These are phyloP conservation scores for Fratercula arctica DNA, from an alignment of 2,797 vertebrate species.

Conservation along the genomic window DNA sequence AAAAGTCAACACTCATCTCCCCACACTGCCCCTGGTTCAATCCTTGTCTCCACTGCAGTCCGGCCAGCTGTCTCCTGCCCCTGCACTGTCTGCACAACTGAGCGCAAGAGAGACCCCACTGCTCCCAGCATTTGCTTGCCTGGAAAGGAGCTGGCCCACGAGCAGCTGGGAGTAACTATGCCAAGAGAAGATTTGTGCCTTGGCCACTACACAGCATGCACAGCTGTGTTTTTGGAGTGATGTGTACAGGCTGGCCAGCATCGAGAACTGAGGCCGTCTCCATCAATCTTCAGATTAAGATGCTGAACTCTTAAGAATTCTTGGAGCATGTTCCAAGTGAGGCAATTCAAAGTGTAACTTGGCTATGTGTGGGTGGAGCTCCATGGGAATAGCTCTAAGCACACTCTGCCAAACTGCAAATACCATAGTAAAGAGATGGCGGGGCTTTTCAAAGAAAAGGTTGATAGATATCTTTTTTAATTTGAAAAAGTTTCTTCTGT, in stretches of 20 bases:
- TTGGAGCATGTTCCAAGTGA: background rate
- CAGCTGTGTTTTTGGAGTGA: background rate
- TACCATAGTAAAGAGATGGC: background rate
- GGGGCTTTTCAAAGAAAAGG: background rate
- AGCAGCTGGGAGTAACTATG: background rate
- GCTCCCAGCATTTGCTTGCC: background rate
- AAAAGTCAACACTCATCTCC: background rate
- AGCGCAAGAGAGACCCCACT: background rate
- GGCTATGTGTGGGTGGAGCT: background rate
- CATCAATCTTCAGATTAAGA: background rate
- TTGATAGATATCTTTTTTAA: background rate
- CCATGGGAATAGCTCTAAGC: background rate
- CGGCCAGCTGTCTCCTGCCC: background rate
- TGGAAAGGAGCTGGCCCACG: background rate
- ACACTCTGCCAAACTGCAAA: background rate
- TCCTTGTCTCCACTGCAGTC: too few relatives aligned
- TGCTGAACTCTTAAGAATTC: background rate
- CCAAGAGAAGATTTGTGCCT: background rate
- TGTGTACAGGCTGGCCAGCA: background rate
- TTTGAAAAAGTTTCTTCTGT: background rate
- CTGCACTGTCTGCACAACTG: background rate
- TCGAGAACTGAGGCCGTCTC: fast-evolving
- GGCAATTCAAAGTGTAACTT: background rate
- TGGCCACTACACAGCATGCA: background rate
- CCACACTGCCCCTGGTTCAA: background rate